These are phyloP conservation scores for Antedon bifida DNA, from an alignment of 35 echinoderm and acorn worm species.

Conservation along the genomic window DNA sequence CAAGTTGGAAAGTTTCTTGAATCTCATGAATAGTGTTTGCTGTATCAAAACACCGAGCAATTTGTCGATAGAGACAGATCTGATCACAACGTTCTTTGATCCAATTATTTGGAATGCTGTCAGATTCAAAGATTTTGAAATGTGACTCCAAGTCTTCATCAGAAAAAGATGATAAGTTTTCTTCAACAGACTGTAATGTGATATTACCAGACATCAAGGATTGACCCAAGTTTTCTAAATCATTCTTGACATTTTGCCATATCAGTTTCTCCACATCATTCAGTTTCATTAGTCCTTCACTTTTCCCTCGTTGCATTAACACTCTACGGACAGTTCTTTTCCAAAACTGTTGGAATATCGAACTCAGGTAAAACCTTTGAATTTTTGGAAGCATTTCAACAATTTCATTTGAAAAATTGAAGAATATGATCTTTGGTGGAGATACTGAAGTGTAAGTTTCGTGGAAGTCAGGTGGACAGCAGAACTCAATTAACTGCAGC, in stretches of 20 bases:
- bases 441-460: background rate
- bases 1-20: background rate
- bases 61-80: background rate
- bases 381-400: background rate
- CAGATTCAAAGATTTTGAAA: background rate
- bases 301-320: background rate
- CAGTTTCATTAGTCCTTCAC: background rate
- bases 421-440: background rate
- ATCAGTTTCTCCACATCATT: background rate
- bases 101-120: background rate
- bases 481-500: background rate
- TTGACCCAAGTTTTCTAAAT: background rate
- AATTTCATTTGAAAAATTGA: background rate
- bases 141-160: background rate
- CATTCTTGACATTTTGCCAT: background rate
- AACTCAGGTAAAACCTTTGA: background rate
- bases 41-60: background rate
- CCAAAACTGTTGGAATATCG: background rate
- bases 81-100: background rate
- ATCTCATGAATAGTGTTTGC: background rate
- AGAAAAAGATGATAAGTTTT: background rate
- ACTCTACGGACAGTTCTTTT: background rate
- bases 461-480: background rate
- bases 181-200: background rate
- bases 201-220: background rate